Evolutionary conservation across 2,113 vertebrate species (phyloP).

Genomic region (Ursus arctos): DNA sequence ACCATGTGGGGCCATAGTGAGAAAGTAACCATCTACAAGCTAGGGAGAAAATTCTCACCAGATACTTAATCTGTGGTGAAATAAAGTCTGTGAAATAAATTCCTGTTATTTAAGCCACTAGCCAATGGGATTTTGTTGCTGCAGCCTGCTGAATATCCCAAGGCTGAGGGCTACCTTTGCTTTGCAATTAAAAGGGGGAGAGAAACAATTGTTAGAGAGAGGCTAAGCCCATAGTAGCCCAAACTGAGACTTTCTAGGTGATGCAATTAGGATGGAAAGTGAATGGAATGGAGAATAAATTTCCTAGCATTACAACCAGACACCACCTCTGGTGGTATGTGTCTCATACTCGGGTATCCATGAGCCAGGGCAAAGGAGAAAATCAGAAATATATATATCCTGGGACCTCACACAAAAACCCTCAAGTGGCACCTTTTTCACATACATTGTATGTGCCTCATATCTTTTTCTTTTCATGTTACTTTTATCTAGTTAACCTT

Average conservation of each 20-base stretch:
- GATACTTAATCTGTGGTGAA: background rate
- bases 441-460: background rate
- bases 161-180: background rate
- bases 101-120: background rate
- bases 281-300: background rate
- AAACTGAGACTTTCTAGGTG: background rate
- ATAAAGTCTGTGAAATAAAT: background rate
- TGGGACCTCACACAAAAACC: background rate
- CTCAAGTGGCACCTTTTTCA: background rate
- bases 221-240: background rate
- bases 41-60: background rate
- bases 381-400: background rate
- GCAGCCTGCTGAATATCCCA: background rate
- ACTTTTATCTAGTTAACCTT: background rate
- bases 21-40: background rate
- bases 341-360: background rate
- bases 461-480: background rate
- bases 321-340: background rate
- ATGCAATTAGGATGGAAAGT: background rate
- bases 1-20: background rate
- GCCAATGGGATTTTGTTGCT: background rate
- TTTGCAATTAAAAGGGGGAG: constrained; percentile 1
- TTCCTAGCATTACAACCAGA: background rate
- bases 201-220: background rate
- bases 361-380: background rate